Conservation (phyloP, 2,888 invertebrate genomes). For the Hecatera dysodea region DNA sequence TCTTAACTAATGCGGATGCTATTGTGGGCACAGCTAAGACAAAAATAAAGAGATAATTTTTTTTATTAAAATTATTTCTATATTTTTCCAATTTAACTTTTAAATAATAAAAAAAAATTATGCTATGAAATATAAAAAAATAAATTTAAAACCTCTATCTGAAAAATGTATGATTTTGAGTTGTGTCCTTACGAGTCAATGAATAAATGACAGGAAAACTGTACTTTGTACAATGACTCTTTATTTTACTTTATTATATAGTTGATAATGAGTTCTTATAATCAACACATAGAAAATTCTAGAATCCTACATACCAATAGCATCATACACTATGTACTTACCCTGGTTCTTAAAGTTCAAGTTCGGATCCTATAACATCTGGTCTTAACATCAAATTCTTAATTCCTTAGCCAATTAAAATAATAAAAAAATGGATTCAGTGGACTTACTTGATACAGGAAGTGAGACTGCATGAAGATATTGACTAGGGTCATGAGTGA, state of each 20-base stretch:
- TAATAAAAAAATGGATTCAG: neutral
- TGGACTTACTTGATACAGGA: constrained; percentile 93
- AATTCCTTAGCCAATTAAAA: neutral
- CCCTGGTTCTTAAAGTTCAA: neutral
- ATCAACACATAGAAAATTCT: neutral
- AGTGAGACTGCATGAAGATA: constrained; percentile 95
- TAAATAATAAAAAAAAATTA: too few relatives aligned
- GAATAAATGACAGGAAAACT: constrained; percentile 4
- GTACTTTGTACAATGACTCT: constrained; percentile 46
- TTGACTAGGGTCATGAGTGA: constrained; percentile 95
- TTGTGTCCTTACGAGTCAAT: neutral
- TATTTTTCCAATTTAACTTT: too few relatives aligned
- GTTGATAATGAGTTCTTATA: neutral
- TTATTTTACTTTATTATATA: constrained; percentile 14
- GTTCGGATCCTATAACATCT: neutral
- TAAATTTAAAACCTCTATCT: neutral
- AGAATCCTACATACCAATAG: neutral
- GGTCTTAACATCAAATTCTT: neutral
- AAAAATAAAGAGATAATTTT: too few relatives aligned
- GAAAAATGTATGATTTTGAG: neutral
- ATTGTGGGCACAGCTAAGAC: too few relatives aligned
- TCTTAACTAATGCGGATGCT: too few relatives aligned
- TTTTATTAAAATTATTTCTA: too few relatives aligned
- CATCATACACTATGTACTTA: neutral
- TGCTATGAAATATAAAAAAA: too few relatives aligned